These are phyloP conservation scores for Camelus bactrianus DNA, from an alignment of 2,113 vertebrate genomes.

Conservation along the genomic window DNA sequence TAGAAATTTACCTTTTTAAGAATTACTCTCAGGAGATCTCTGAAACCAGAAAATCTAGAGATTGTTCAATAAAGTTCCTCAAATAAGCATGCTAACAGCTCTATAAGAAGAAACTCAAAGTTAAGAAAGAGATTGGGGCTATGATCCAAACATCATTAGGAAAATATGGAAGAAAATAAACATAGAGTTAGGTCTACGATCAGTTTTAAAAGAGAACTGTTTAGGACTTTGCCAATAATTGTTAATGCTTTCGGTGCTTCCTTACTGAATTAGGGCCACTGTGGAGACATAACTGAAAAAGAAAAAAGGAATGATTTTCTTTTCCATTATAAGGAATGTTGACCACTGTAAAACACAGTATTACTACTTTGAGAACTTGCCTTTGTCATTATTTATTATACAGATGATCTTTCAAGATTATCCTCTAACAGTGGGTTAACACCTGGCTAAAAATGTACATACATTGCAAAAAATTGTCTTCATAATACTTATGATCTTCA, in stretches of 20 bases:
- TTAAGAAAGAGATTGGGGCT: neutral
- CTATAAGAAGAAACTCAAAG: neutral
- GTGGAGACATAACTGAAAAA: neutral
- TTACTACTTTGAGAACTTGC: neutral
- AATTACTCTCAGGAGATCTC: neutral
- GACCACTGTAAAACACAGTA: neutral
- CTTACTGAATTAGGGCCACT: neutral
- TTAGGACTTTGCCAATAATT: neutral
- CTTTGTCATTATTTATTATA: slow-evolving; percentile 19
- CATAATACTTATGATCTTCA: neutral
- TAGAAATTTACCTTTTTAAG: neutral
- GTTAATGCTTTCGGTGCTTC: neutral
- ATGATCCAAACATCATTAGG: neutral
- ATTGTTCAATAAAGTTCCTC: neutral
- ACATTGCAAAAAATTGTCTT: neutral
- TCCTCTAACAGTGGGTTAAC: neutral
- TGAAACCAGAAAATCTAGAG: slow-evolving; percentile 4
- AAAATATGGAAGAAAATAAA: neutral
- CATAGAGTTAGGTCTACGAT: neutral
- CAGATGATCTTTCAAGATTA: neutral
- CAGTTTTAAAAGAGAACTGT: neutral
- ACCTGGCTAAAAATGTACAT: neutral
- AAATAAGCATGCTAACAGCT: neutral
- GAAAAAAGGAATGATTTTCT: neutral
- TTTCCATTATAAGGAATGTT: neutral